Base-by-base conservation (phyloP, 1,140 invertebrate species). In the Drosophila lowei region DNA sequence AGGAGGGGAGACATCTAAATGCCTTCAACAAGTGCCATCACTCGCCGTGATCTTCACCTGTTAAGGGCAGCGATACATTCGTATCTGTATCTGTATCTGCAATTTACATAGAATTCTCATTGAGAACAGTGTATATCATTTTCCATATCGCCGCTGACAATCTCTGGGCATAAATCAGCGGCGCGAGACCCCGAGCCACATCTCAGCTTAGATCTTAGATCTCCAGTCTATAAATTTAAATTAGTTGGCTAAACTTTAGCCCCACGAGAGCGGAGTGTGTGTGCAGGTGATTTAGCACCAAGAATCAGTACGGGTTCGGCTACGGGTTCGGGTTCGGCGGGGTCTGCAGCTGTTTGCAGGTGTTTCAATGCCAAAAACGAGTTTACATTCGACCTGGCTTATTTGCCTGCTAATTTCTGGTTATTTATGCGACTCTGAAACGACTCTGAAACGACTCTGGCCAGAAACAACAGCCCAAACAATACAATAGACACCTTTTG, bases 361-460 rank as follows among this genome's bases (percentile, higher is more conserved):
- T 84, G 80, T 84, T 79, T 79, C 80, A 71, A 59, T 75, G 59
- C 60, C 54, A 57, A 85, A 38, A 79, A 85, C 80, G 71, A 85
- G 80, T 85, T 85, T 74, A 43, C 72, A 64, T 75, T 58, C 53
- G 57, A 74, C 68, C 73, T 77, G 80, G 73, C 76, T 79, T 85
- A 77, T 85, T 85, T 73, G 76, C 72, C 72, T 63, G 76, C 80
- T 85, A 85, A 85, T 85, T 85, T 85, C 63, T 72, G 83, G 79
- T 83, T 78, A 81, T 81, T 83, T 81, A 83, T 85, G 77, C 72
- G 67, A 43, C 54, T 65, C 11, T 5, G 9, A 13, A 34, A 54
- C 50, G 42, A 21, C 25, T 59, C 42, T 48, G 57, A 28, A 34
- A 54, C 50, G 42, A 28, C 25, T 59, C 42, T 52, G 57, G 43